Evolutionary conservation across 2,797 vertebrate species (phyloP), one percentile per base, ranked within the genome.

Genomic region (Sarcoramphus papa): DNA sequence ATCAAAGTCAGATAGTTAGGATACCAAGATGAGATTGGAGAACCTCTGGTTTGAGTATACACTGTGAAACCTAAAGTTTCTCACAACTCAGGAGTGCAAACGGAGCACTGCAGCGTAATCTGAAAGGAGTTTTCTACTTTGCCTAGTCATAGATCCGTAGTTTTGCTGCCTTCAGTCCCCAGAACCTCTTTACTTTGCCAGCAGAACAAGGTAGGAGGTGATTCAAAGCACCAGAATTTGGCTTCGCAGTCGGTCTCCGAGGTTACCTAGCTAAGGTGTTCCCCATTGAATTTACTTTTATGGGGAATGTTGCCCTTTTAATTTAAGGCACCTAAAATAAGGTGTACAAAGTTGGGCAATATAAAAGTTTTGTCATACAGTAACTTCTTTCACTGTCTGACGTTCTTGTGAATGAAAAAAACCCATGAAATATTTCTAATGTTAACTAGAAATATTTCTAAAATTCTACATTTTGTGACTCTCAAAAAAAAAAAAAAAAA

Each of bases 181-280:
- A 56, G 56, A 59, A 37, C 20, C 35, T 53, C 17, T 14, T 47
- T 41, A 10, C 3, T 1, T 63, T 90, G 62, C 54, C 48, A 54
- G n/a, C 35, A 72, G 40, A 47, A 47, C 14, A 21, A 77, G 37
- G 70, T 6, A 21, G 41, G 82, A 81, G 20, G 67, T 53, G 28
- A 33, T 85, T 17, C 11, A 37, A 1, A 85, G 30, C 27, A 24
- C 37, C 24, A n/a, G 57, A 47, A 25, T 22, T 45, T 14, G 31
- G n/a, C 35, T 40, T 50, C 12, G 2, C 19, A 3, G 9, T n/a
- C 0, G 0, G 7, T 40, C 30, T 77, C 27, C 33, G 33, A 57
- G 54, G 35, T 24, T 77, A 48, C 31, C 59, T 22, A 28, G 47
- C 27, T 73, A 7, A 48, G 50, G 45, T 48, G 62, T 63, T 80